Evolutionary conservation across 2,797 vertebrate genomes (phyloP).

Genomic region (Potorous gilbertii): DNA sequence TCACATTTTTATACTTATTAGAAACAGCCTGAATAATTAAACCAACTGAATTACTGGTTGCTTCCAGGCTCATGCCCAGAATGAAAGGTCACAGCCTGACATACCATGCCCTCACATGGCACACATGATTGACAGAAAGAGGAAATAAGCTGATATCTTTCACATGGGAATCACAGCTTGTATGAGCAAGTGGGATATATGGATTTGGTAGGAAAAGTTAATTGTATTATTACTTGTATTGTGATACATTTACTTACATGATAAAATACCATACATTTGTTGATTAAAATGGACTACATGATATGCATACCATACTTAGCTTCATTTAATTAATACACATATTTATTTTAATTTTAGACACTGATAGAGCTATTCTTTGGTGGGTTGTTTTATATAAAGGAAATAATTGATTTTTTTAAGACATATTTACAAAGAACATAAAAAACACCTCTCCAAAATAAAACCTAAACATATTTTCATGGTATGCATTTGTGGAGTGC

Average conservation of each 20-base stretch:
- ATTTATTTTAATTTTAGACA: conserved; percentile 57
- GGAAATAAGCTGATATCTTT: conserved; percentile 93
- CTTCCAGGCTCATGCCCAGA: conserved; percentile 90
- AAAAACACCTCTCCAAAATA: conserved; percentile 68
- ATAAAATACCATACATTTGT: conserved; percentile 84
- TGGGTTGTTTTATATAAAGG: conserved; percentile 63
- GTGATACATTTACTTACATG: conserved; percentile 88
- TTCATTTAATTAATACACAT: conserved; percentile 72
- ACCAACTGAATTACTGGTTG: conserved; percentile 88
- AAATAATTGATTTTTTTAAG: conserved; percentile 76
- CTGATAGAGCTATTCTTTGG: conserved; percentile 66
- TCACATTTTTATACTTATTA: conserved; percentile 89
- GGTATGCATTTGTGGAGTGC: conserved; percentile 82
- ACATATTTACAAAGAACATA: conserved; percentile 69
- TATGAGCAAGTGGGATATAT: conserved; percentile 88
- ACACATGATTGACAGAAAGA: conserved; percentile 93
- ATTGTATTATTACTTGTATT: conserved; percentile 90
- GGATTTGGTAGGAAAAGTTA: conserved; percentile 94
- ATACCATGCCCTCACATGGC: conserved; percentile 90
- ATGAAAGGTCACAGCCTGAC: conserved; percentile 91
- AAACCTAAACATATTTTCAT: conserved; percentile 74
- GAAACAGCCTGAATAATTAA: conserved; percentile 91
- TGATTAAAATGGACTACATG: conserved; percentile 72
- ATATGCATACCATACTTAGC: conserved; percentile 57
- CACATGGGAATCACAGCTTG: conserved; percentile 98